Percentiles rank a stretch among this genome's conserved stretches.
These are phyloP conservation scores for Microcebus tavaratra DNA, from an alignment of 2,113 vertebrate genomes.

Conservation along the genomic window DNA sequence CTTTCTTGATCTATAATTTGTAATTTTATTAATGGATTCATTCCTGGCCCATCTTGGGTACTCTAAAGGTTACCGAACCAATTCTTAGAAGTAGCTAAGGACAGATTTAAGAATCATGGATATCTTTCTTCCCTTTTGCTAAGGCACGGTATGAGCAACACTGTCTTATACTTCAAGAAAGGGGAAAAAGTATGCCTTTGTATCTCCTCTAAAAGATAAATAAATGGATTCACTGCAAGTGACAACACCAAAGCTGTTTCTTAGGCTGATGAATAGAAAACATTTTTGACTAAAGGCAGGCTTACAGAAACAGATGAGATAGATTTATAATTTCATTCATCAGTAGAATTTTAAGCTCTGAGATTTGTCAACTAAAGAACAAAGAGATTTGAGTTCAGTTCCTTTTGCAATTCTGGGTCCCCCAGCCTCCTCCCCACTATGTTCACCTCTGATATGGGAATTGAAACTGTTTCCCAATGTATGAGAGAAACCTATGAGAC, in stretches of 20 bases:
- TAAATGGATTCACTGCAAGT: constrained; percentile 14
- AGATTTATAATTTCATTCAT: background rate
- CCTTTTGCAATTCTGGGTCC: background rate
- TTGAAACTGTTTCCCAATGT: background rate
- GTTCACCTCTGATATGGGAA: background rate
- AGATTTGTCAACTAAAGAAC: constrained; percentile 23
- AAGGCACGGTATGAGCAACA: constrained; percentile 29
- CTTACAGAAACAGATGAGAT: background rate
- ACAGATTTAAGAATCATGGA: constrained; percentile 39
- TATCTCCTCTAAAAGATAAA: constrained; percentile 61
- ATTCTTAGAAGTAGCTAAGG: constrained; percentile 42
- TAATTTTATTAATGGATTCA: constrained; percentile 61
- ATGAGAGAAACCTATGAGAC: background rate
- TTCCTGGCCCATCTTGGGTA: constrained; percentile 67
- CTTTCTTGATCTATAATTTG: background rate
- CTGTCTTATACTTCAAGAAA: background rate
- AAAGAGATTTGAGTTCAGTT: background rate
- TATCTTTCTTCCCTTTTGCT: constrained; percentile 43
- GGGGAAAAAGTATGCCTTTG: background rate
- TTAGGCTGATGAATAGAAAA: constrained; percentile 49
- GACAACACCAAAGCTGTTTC: constrained; percentile 39
- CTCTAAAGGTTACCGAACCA: constrained; percentile 53
- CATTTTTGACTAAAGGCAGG: constrained; percentile 24
- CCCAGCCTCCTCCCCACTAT: background rate
- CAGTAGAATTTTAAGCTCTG: constrained; percentile 52